Conservation (phyloP, 2,797 vertebrate species). For the Stomatorhinus walkeri region DNA sequence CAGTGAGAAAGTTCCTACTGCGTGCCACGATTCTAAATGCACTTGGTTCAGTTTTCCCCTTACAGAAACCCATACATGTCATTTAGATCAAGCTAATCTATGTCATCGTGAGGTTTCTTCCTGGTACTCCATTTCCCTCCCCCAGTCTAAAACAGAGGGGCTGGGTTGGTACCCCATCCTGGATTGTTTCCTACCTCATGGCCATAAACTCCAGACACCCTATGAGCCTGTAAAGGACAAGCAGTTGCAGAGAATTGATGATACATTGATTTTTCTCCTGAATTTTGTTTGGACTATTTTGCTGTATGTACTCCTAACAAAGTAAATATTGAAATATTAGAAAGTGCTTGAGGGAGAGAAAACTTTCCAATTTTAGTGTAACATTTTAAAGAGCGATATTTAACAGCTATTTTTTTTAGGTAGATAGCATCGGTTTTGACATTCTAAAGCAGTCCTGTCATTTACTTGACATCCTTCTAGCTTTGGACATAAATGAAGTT, state of each 20-base stretch:
- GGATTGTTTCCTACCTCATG: not conserved
- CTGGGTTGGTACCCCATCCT: not conserved
- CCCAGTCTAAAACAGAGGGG: not conserved
- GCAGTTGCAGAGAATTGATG: not conserved
- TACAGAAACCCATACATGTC: not conserved
- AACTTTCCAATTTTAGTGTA: not conserved
- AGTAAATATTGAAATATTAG: not conserved
- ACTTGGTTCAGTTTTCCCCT: not conserved
- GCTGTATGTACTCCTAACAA: not conserved
- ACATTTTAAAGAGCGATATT: not conserved
- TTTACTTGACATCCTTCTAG: not conserved
- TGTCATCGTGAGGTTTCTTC: not conserved
- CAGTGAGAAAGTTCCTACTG: not conserved
- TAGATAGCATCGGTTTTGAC: not conserved
- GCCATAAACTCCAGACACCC: not conserved
- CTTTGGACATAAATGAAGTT: not conserved
- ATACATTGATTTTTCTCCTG: not conserved
- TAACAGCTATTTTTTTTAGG: not conserved
- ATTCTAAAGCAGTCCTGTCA: not conserved
- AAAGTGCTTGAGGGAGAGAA: not conserved
- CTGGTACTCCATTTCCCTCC: not conserved
- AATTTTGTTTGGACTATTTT: not conserved
- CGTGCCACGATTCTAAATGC: not conserved
- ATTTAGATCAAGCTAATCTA: not conserved
- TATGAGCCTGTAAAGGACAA: not conserved